These are phyloP conservation scores for Byasa hedistus DNA, from an alignment of 2,888 invertebrate genomes.

Conservation along the genomic window DNA sequence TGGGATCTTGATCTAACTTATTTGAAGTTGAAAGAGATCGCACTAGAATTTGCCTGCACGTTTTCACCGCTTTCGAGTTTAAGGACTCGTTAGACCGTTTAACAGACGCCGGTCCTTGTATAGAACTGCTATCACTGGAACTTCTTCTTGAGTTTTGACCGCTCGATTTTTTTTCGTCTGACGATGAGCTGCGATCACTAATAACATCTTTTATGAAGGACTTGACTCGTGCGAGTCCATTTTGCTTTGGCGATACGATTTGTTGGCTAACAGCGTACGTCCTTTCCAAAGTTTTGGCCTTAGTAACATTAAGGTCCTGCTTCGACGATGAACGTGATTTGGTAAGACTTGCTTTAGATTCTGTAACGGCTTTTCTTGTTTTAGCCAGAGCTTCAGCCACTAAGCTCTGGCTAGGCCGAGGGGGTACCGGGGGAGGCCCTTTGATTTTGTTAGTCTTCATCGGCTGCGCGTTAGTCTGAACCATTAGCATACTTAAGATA, in stretches of 20 bases:
- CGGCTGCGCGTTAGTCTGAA: constrained; percentile 79
- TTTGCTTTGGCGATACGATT: constrained; percentile 69
- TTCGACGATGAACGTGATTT: constrained; percentile 64
- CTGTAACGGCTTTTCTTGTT: constrained; percentile 77
- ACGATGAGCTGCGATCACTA: constrained; percentile 74
- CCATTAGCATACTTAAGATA: constrained; percentile 73
- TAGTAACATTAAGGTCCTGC: constrained; percentile 55
- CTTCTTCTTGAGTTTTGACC: constrained; percentile 72
- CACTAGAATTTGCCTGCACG: constrained; percentile 75
- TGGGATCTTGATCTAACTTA: constrained; percentile 72
- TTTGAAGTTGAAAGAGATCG: constrained; percentile 76
- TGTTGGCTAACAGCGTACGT: constrained; percentile 53
- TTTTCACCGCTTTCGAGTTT: constrained; percentile 73
- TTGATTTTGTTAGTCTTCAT: constrained; percentile 75
- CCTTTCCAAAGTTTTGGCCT: constrained; percentile 69
- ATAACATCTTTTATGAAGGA: constrained; percentile 78
- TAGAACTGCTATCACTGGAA: constrained; percentile 71
- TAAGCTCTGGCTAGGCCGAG: constrained; percentile 86
- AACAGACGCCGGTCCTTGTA: constrained; percentile 55
- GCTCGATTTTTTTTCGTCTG: constrained; percentile 70
- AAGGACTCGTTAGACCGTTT: constrained; percentile 72
- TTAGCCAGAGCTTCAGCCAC: constrained; percentile 87
- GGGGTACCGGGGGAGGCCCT: constrained; percentile 89
- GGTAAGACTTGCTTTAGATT: constrained; percentile 68
- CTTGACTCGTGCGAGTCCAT: constrained; percentile 74